A percentile compares a stretch with the other conserved stretches of the same genome.
These are phyloP conservation scores for Xylota segnis DNA, from an alignment of 2,888 invertebrate genomes.

Conservation along the genomic window DNA sequence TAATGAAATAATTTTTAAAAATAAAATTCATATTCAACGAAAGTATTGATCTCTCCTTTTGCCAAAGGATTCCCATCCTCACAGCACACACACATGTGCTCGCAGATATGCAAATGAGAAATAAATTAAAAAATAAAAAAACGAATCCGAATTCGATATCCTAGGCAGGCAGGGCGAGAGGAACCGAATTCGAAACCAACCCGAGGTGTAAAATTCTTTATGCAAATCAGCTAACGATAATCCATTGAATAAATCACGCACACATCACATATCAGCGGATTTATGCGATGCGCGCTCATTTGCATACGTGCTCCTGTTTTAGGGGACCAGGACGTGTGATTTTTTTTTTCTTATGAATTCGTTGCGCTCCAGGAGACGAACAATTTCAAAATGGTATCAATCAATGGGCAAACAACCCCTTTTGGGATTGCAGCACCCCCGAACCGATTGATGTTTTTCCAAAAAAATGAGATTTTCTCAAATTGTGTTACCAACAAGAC, in stretches of 20 bases:
- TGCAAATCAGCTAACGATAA: slow-evolving; percentile 71
- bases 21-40: not conserved
- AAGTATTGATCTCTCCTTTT: not conserved
- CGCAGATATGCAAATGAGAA: slow-evolving; percentile 63
- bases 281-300: slow-evolving; percentile 66
- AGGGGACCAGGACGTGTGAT: slow-evolving; percentile 42
- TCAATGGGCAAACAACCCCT: slow-evolving; percentile 55
- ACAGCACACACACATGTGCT: slow-evolving; percentile 19
- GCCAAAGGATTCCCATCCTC: slow-evolving; percentile 18
- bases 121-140: slow-evolving; percentile 46
- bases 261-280: slow-evolving; percentile 72
- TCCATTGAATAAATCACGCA: slow-evolving; percentile 75
- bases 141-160: slow-evolving; percentile 37
- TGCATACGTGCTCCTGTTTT: slow-evolving; percentile 59
- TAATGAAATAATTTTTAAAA: too few species aligned
- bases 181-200: slow-evolving; percentile 21
- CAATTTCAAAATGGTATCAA: slow-evolving; percentile 65
- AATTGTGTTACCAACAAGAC: slow-evolving; percentile 46
- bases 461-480: slow-evolving; percentile 51
- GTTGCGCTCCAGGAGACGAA: slow-evolving; percentile 10
- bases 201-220: slow-evolving; percentile 73
- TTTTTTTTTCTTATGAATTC: slow-evolving; percentile 9
- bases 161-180: slow-evolving; percentile 14
- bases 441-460: not conserved
- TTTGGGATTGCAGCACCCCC: not conserved